Evolutionary conservation across 2,888 invertebrate genomes (phyloP), one percentile per base, ranked within the genome.

Genomic region (Metellina segmentata): DNA sequence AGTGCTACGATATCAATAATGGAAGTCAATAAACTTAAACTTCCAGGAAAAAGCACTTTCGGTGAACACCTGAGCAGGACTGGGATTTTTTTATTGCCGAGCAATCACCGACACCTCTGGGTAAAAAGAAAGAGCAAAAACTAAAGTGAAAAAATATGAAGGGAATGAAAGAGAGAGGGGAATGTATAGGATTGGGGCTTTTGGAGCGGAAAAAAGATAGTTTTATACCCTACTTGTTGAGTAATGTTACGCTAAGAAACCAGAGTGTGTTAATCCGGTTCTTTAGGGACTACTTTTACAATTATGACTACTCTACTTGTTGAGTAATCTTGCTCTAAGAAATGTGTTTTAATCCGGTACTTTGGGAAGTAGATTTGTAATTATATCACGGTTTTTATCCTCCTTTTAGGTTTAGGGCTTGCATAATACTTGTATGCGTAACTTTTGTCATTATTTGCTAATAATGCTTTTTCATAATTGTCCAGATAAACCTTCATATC

Each of bases 11-110:
- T 72, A 83, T 83, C 83, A 53, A 83, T 83, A 83, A 83, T 83
- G 83, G 83, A 74, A 83, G 83, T 53, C 83, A 83, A 83, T 83
- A 83, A 83, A 83, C 74, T 83, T 83, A 13, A 83, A 72, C 83
- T 53, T 53, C 72, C 83, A 72, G 9, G 34, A 83, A 83, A 53
- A 83, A 83, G 83, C 74, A 72, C 74, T 83, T 83, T 74, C 74
- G 20, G 20, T 52, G 13, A 51, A 52, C 83, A 83, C 52, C 81
- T 81, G 71, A 53, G 72, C 13, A 52, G 19, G 49, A 19, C n/a
- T 0, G 52, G 52, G 52, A 16, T 52, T 78, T 52, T n/a, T 51
- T 61, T 61, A 61, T 61, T 16, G 61, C 61, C 9, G 5, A 16
- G 8, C 61, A 61, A 61, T 61, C 61, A 61, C 61, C 61, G 16